Evolutionary conservation across 2,113 vertebrate genomes (phyloP).

Genomic region (Probosciger aterrimus): DNA sequence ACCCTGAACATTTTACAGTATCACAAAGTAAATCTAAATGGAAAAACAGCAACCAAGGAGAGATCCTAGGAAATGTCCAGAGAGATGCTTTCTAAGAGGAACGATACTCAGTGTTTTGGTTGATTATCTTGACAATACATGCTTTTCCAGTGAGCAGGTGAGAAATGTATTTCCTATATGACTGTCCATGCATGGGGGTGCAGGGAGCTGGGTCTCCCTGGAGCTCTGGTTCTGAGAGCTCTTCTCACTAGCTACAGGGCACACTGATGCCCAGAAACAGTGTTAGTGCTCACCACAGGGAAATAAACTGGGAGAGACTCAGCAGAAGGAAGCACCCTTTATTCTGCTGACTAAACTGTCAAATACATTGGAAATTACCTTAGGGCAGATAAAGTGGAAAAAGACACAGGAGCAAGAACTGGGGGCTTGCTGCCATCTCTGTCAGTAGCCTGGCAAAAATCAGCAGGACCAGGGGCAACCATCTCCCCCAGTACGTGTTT

Average conservation of each 20-base stretch:
- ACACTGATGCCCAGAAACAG: neutral
- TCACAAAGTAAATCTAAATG: neutral
- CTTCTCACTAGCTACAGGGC: neutral
- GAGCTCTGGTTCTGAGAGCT: neutral
- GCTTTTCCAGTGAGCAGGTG: neutral
- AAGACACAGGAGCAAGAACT: neutral
- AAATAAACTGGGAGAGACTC: neutral
- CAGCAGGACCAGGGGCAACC: neutral
- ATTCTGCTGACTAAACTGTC: neutral
- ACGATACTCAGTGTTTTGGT: neutral
- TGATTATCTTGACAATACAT: neutral
- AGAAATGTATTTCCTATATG: neutral
- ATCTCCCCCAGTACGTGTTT: neutral
- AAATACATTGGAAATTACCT: neutral
- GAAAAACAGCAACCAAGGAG: neutral
- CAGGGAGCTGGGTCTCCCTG: neutral
- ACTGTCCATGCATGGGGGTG: neutral
- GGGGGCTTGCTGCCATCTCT: neutral
- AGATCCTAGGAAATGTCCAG: neutral
- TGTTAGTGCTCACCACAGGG: accelerated
- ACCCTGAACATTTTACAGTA: neutral
- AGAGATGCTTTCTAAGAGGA: neutral
- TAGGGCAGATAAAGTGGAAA: neutral
- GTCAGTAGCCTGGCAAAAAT: neutral
- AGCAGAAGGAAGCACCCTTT: neutral